phyloP scores from a whole-genome alignment of 2,888 invertebrate species.

The Drepanosiphum platanoidis region DNA sequence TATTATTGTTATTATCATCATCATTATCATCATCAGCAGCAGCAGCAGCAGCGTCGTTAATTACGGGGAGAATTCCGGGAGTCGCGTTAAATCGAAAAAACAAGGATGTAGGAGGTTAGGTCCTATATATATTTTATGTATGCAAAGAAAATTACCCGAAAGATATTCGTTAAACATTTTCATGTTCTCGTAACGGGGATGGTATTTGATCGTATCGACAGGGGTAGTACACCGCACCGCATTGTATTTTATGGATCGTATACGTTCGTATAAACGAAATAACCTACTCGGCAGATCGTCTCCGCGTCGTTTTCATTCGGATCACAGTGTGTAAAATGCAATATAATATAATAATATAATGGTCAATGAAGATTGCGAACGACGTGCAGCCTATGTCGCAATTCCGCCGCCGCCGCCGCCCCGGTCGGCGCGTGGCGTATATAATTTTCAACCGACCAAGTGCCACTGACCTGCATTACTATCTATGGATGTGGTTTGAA shows the following conservation, averaged over 20 bases:
- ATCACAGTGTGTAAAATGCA: background rate
- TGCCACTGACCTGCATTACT: slow-evolving; percentile 63
- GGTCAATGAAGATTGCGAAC: slow-evolving; percentile 27
- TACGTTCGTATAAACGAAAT: no score
- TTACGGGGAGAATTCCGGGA: no score
- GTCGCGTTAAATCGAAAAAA: no score
- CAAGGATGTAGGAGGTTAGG: no score
- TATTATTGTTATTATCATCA: background rate
- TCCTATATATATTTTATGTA: no score
- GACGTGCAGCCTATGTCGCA: slow-evolving; percentile 33
- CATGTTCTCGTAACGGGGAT: no score
- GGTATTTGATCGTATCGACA: slow-evolving; percentile 32
- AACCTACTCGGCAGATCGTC: no score
- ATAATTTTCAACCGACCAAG: slow-evolving; percentile 51
- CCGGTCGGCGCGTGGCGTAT: background rate
- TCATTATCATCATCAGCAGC: background rate
- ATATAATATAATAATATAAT: slow-evolving; percentile 22
- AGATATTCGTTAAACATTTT: no score
- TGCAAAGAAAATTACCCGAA: no score
- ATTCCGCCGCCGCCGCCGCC: slow-evolving; percentile 16
- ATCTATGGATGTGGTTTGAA: slow-evolving; percentile 63
- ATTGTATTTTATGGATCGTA: no score
- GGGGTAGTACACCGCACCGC: background rate
- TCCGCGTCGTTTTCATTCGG: no score
- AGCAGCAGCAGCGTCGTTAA: no score